Evolutionary conservation across 2,797 vertebrate genomes (phyloP), one percentile per base, ranked within the genome.

Genomic region (Alosa sapidissima): DNA sequence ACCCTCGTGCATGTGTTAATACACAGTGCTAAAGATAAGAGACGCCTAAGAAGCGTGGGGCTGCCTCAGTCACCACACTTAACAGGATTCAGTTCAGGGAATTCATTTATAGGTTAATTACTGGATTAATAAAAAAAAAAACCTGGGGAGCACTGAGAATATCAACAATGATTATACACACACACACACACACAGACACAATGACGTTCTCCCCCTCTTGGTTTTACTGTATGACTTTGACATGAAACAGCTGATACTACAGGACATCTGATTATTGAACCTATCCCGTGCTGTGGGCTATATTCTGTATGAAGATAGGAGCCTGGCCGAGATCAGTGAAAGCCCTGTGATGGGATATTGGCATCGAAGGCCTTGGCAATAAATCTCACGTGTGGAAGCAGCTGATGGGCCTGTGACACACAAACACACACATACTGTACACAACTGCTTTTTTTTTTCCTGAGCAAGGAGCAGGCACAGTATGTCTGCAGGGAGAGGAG

Each of bases 21-120:
- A 78, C 72, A 47, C 16, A 21, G 41, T 36, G 3, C 16, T 2
- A 36, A 0, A 78, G 72, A 78, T 78, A 78, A 78, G 72, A 33
- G 33, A 13, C 0, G 28, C 28, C 3, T 2, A 5, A 78, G 21
- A 21, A 45, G 36, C 41, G 16, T 9, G 14, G 14, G 16, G 72
- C 72, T 78, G 36, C 41, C 7, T 16, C 36, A 8, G 72, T 16
- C 72, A 19, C 8, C 41, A 19, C 72, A 47, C 72, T 78, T 78
- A 47, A 75, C 33, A 78, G 36, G 72, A 41, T 19, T 19, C 72
- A 78, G 72, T 78, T 78, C 72, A 47, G 72, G 72, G 72, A 47
- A 78, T 78, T 78, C 72, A 78, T 78, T 78, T 47, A 47, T 47
- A 78, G 72, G 72, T 78, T 78, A 78, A 78, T 78, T 78, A 78